phyloP scores from a whole-genome alignment of 2,888 invertebrate species.

The Sinhomidia bicolor region DNA sequence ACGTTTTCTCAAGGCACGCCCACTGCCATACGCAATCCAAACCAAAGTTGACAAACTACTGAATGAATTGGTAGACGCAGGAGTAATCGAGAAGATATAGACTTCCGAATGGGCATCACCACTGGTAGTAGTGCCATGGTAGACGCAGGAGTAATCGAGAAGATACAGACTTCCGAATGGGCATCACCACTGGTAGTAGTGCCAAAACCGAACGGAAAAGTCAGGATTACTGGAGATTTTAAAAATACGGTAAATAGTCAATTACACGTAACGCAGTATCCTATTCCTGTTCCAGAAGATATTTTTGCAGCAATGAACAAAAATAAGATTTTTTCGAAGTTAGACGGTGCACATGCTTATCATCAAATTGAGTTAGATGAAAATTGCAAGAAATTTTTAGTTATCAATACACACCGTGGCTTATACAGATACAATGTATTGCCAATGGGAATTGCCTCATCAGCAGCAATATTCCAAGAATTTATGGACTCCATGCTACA shows the following conservation, averaged over 20 bases:
- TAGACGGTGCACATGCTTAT: constrained; percentile 81
- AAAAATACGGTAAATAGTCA: constrained; percentile 80
- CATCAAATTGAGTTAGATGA: constrained; percentile 81
- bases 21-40: constrained; percentile 80
- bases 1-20: constrained; percentile 79
- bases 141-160: constrained; percentile 76
- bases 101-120: constrained; percentile 81
- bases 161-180: constrained; percentile 80
- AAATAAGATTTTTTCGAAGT: constrained; percentile 81
- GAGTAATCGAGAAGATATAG: constrained; percentile 77
- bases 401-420: constrained; percentile 81
- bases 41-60: constrained; percentile 79
- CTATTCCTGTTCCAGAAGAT: constrained; percentile 78
- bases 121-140: constrained; percentile 81
- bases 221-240: constrained; percentile 81
- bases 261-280: constrained; percentile 80
- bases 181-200: constrained; percentile 81
- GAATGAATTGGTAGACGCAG: constrained; percentile 76
- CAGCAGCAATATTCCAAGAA: constrained; percentile 81
- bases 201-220: constrained; percentile 81
- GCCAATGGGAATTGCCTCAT: constrained; percentile 81
- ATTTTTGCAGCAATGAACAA: constrained; percentile 75
- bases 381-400: constrained; percentile 79
- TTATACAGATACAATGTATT: constrained; percentile 81
- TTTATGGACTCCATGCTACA: constrained; percentile 81